Conservation (phyloP, 2,888 invertebrate genomes). For the Stictocephala bisonia region DNA sequence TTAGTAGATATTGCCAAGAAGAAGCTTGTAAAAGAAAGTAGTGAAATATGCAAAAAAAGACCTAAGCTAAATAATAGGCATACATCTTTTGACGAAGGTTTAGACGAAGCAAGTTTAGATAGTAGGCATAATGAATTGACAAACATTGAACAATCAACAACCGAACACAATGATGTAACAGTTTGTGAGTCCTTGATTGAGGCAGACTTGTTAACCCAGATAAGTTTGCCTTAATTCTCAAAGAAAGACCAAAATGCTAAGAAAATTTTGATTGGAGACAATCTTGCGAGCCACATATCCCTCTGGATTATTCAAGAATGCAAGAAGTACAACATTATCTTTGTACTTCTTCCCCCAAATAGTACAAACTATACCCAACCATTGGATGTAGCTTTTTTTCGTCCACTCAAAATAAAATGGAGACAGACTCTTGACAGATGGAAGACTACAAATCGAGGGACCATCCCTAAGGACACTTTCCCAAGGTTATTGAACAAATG, state of each 20-base stretch:
- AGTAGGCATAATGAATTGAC: slow-evolving; percentile 61
- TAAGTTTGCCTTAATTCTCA: slow-evolving; percentile 41
- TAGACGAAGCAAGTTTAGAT: slow-evolving; percentile 55
- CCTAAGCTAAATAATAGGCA: too few relatives aligned
- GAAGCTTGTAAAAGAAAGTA: too few relatives aligned
- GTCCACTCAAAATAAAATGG: slow-evolving; percentile 23
- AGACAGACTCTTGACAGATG: not conserved
- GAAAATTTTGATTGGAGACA: slow-evolving; percentile 60
- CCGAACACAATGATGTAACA: slow-evolving; percentile 59
- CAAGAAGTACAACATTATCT: slow-evolving; percentile 28
- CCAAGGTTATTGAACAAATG: slow-evolving; percentile 37
- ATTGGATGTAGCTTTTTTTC: slow-evolving; percentile 28
- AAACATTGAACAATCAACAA: slow-evolving; percentile 59
- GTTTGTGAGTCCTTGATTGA: slow-evolving; percentile 61
- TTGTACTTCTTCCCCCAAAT: slow-evolving; percentile 17
- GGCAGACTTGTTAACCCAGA: slow-evolving; percentile 60
- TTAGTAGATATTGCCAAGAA: too few relatives aligned
- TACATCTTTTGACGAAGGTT: slow-evolving; percentile 61
- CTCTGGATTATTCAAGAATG: slow-evolving; percentile 52
- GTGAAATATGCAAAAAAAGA: too few relatives aligned
- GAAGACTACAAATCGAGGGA: slow-evolving; percentile 23
- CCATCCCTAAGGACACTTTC: slow-evolving; percentile 43
- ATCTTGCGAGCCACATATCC: slow-evolving; percentile 58
- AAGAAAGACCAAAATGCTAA: slow-evolving; percentile 12
- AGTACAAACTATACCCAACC: slow-evolving; percentile 21